Base-by-base conservation (phyloP, 2,113 vertebrate genomes). In the Hemichromis elongatus region DNA sequence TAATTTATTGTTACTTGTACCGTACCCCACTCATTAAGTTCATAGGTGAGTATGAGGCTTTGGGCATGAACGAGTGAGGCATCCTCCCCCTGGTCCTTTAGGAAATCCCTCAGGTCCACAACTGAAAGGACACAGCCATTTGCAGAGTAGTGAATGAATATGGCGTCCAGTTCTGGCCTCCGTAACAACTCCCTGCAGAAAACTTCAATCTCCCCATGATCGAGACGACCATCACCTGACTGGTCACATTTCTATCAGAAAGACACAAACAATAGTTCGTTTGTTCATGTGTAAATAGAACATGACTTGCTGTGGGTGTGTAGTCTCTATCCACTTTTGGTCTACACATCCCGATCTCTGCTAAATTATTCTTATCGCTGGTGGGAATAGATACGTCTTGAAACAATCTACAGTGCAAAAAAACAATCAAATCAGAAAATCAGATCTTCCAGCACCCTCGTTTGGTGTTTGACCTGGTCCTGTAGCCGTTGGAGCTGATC, bases 21-120 rank as follows among this genome's bases (percentile, higher is more conserved):
- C 86, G 4, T 93, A 99, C 98, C 98, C 96, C 95, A 98, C 84
- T 98, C 96, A 0, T 98, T 99, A 73, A 99, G 97, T 91, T 99
- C 98, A 2, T 98, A 97, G 59, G 93, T 90, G 28, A 94, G 95
- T 63, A 99, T 97, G 92, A 99, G 88, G 59, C 95, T 85, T 2
- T 91, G 93, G 28, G 98, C 97, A 1, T 93, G 96, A 75, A 80
- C 83, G 77, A 97, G 90, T 0, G 95, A 97, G 82, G 93, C 83
- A 0, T 97, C 97, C 93, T 99, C 98, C 0, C 95, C 97, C 95
- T 99, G 98, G 9, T 98, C 97, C 80, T 90, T 87, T 8, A 99
- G 93, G 93, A 99, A 99, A 19, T 97, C 96, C 82, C 90, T 95
- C 93, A 99, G 96, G 91, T 99, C 97, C 28, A 96, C 92, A 0